Evolutionary conservation across 2,888 invertebrate species (phyloP), one percentile per base, ranked within the genome.

Genomic region (Rhorus exstirpatorius): DNA sequence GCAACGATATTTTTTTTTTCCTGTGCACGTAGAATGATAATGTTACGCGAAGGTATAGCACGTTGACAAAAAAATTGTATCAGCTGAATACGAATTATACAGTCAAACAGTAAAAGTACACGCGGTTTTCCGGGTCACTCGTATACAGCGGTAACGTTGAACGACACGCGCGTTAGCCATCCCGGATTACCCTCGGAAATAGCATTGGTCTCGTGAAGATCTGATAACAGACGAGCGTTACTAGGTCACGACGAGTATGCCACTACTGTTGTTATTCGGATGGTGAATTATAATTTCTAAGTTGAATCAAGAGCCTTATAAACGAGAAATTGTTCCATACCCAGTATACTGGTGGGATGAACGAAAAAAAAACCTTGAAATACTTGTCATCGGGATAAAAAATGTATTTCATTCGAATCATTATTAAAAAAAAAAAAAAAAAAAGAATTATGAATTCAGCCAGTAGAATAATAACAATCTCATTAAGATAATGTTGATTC

Each of bases 131-230:
- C 70, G 75, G 55, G 63, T 75, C 61, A 46, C 63, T 70, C 70
- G 61, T 63, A 58, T 63, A 58, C 26, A 65, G 49, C 19, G 17
- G 35, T 65, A 38, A 61, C 49, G 60, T 79, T 51, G 44, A 68
- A 74, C 61, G 72, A 63, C 67, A 77, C 77, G 72, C 78, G 72
- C 74, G 67, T 72, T 68, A 68, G 44, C 55, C 26, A n/a, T 53
- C 31, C 58, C 44, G 53, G 38, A 67, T 58, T 24, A 53, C 46
- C 55, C 78, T 53, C 77, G 81, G 71, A 72, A 81, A 77, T 77
- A 67, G 81, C 67, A 72, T 77, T 72, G 72, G 72, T 81, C 74
- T 51, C 67, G 51, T 44, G 67, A 46, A 70, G 65, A 65, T 77
- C 65, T 63, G 72, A 81, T 74, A 68, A 78, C 44, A 21, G 12